A percentile compares a stretch with the other conserved stretches of the same genome.
Evolutionary conservation across 2,888 invertebrate genomes (phyloP).

Genomic region (Sinopyrophorus schimmeli): DNA sequence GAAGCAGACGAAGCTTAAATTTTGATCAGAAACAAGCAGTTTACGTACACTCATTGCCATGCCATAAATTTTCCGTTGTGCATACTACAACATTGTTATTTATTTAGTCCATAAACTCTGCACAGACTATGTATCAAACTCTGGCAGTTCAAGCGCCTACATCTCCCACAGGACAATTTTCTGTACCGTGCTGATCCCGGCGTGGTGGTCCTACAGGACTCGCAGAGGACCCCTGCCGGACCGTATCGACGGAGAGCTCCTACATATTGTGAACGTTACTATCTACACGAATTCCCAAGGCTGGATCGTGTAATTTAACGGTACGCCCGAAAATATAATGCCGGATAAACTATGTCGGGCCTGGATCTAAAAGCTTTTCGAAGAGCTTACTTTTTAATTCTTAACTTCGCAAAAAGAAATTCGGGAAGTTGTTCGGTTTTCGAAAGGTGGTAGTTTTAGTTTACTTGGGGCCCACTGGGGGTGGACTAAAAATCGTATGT

Average conservation of each 20-base stretch:
- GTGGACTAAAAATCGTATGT: no score
- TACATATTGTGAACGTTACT: conserved; percentile 21
- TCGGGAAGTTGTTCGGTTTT: no score
- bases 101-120: conserved; percentile 29
- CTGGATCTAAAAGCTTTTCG: no score
- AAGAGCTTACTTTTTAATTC: no score
- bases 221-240: conserved; percentile 31
- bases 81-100: conserved; percentile 24
- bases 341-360: no score
- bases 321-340: no score
- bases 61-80: conserved; percentile 21
- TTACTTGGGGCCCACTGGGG: no score
- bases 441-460: no score
- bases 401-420: no score
- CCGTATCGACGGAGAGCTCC: conserved; percentile 15
- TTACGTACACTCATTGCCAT: conserved; percentile 7
- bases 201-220: conserved; percentile 20
- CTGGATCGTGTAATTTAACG: conserved; percentile 18
- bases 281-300: conserved; percentile 16
- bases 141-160: conserved; percentile 37
- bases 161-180: conserved; percentile 38
- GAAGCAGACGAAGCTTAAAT: conserved; percentile 13
- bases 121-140: conserved; percentile 38
- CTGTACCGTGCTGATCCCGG: conserved; percentile 27
- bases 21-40: conserved; percentile 9